Percentiles rank a stretch among this genome's conserved stretches.
phyloP scores from a whole-genome alignment of 2,888 invertebrate genomes.

The Lacanobia oleracea region DNA sequence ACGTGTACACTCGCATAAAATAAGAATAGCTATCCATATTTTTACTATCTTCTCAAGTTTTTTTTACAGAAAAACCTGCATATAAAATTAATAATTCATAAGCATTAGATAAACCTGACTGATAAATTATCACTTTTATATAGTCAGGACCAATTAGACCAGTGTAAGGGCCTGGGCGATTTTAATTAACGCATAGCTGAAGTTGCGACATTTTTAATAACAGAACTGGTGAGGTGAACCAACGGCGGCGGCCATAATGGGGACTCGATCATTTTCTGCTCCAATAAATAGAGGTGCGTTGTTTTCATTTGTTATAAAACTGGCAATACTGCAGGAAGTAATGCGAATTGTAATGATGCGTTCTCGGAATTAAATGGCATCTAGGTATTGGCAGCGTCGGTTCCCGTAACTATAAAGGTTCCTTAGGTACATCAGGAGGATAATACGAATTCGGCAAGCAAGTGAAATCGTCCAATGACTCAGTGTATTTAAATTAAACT shows the following conservation, averaged over 20 bases:
- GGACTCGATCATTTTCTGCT: constrained; percentile 58
- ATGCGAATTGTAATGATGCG: background rate
- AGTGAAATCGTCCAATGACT: background rate
- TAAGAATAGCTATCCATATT: background rate
- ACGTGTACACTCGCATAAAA: background rate
- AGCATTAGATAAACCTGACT: constrained; percentile 23
- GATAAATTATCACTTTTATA: constrained; percentile 45
- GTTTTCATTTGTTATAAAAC: constrained; percentile 50
- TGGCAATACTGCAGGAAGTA: constrained; percentile 24
- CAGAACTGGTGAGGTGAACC: constrained; percentile 18
- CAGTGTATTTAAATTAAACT: no score
- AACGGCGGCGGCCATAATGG: constrained; percentile 47
- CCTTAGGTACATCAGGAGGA: background rate
- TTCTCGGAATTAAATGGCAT: constrained; percentile 5
- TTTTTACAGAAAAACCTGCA: constrained; percentile 14
- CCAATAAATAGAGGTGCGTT: constrained; percentile 48
- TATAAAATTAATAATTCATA: constrained; percentile 49
- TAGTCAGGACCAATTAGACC: constrained; percentile 49
- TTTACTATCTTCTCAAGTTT: background rate
- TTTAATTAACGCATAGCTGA: constrained; percentile 58
- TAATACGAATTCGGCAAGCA: background rate
- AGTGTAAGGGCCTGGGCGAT: constrained; percentile 29
- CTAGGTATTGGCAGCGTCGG: background rate
- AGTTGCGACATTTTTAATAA: constrained; percentile 55
- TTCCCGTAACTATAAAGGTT: background rate